A percentile compares a stretch with the other conserved stretches of the same genome.
Conservation (phyloP, 2,113 vertebrate genomes). For the Panthera tigris region DNA sequence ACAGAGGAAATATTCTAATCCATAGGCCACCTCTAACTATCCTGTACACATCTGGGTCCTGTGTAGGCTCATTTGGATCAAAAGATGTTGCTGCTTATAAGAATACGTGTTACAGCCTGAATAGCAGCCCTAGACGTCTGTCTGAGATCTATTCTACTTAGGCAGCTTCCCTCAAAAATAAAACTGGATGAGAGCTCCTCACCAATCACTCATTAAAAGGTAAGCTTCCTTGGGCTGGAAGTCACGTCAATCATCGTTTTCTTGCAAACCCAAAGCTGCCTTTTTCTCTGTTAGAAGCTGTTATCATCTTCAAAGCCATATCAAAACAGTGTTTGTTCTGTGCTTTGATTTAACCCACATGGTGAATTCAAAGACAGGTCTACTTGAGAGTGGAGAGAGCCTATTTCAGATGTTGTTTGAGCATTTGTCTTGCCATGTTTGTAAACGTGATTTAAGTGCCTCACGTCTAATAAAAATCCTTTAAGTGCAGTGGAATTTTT, state of each 20-base stretch:
- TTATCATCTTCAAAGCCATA: slow-evolving; percentile 95
- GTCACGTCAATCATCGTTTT: slow-evolving; percentile 89
- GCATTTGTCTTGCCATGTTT: slow-evolving; percentile 90
- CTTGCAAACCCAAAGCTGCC: slow-evolving; percentile 83
- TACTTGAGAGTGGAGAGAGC: slow-evolving; percentile 87
- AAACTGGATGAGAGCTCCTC: slow-evolving; percentile 81
- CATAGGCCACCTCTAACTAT: slow-evolving; percentile 86
- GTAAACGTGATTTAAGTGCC: slow-evolving; percentile 87
- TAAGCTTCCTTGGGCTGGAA: slow-evolving; percentile 87
- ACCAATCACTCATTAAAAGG: slow-evolving; percentile 89
- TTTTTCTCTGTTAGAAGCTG: slow-evolving; percentile 88
- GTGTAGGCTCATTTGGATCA: slow-evolving; percentile 86
- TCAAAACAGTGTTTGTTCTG: slow-evolving; percentile 96
- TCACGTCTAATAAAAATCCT: slow-evolving; percentile 74
- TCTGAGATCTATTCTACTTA: slow-evolving; percentile 85
- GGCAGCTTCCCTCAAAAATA: slow-evolving; percentile 75
- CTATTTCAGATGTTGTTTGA: slow-evolving; percentile 86
- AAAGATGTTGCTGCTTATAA: slow-evolving; percentile 83
- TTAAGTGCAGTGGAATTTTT: slow-evolving; percentile 19
- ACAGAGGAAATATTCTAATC: slow-evolving; percentile 83
- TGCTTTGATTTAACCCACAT: slow-evolving; percentile 92
- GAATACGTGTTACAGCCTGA: slow-evolving; percentile 77
- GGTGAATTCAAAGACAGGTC: slow-evolving; percentile 91
- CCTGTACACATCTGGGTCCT: slow-evolving; percentile 85
- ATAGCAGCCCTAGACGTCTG: slow-evolving; percentile 76